Evolutionary conservation across 2,797 vertebrate species (phyloP), one percentile per base, ranked within the genome.

Genomic region (Pagetopsis macropterus): DNA sequence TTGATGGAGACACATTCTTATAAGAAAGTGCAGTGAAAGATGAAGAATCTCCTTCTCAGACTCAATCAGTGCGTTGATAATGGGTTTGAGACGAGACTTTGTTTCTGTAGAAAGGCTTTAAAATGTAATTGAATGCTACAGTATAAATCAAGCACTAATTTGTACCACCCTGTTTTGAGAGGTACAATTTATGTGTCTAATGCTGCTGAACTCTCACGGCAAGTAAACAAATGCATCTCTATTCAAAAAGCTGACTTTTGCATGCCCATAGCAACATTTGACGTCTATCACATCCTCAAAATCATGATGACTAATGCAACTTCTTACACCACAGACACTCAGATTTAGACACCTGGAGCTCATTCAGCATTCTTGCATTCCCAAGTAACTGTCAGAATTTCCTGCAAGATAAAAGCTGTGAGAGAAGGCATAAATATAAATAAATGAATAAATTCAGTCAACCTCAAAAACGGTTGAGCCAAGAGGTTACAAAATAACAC

Each of bases 51-150:
- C 19, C n/a, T n/a, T 57, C 65, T 52, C 23, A 52, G 51, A 51
- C n/a, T 59, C 67, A 41, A 76, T 68, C 61, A 57, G 14, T 33
- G 17, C 13, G 16, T 41, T 64, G 50, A 65, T 64, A 43, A 61
- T 37, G 55, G 50, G 31, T 58, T 51, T 59, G 50, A 58, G 15
- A 52, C 51, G 37, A 70, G 41, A 33, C 45, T 45, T 48, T 11
- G 14, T 10, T 2, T 21, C 1, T 46, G 19, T 41, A n/a, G 49
- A 67, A 72, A 49, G 16, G 4, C 0, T 60, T 45, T 58, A 12
- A 31, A 4, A 41, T 16, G 41, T 64, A 52, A 50, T 11, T n/a
- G 21, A 44, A 64, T 11, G 40, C 19, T 41, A 56, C 27, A 27
- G 27, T 27, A 27, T 11, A 70, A 13, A 49, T 13, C 17, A 56